phyloP scores from a whole-genome alignment of 2,797 vertebrate species.

The Acropternis orthonyx region DNA sequence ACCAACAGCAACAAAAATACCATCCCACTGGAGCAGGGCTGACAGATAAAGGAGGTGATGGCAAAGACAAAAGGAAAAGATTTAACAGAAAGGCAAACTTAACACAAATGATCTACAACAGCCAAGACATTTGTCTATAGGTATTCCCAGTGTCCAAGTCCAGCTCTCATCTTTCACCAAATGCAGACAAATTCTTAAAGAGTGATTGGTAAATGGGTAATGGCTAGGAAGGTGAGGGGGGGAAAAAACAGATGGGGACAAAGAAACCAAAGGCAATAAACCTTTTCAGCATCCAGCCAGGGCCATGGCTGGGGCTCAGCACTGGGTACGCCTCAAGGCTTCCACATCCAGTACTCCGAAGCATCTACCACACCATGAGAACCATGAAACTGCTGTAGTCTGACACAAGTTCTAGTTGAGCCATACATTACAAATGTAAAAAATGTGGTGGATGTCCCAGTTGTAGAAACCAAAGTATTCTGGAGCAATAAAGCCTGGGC shows the following conservation, averaged over 20 bases:
- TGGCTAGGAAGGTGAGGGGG: neutral
- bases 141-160: neutral
- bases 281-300: neutral
- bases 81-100: neutral
- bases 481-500: neutral
- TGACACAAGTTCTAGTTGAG: neutral
- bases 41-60: neutral
- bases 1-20: neutral
- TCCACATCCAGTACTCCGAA: conserved; percentile 31
- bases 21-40: neutral
- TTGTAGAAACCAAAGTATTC: neutral
- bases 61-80: neutral
- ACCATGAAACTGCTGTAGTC: neutral
- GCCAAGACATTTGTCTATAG: neutral
- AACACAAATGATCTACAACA: neutral
- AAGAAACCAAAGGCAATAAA: conserved; percentile 11
- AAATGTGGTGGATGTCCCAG: neutral
- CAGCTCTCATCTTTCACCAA: neutral
- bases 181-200: neutral
- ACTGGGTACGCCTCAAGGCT: neutral
- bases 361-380: neutral
- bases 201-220: neutral
- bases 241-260: neutral
- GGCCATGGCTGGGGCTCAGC: neutral
- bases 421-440: neutral